Percentiles rank a stretch among this genome's conserved stretches.
Conservation (phyloP, 2,797 vertebrate species). For the Tokudaia tokunoshimensis region DNA sequence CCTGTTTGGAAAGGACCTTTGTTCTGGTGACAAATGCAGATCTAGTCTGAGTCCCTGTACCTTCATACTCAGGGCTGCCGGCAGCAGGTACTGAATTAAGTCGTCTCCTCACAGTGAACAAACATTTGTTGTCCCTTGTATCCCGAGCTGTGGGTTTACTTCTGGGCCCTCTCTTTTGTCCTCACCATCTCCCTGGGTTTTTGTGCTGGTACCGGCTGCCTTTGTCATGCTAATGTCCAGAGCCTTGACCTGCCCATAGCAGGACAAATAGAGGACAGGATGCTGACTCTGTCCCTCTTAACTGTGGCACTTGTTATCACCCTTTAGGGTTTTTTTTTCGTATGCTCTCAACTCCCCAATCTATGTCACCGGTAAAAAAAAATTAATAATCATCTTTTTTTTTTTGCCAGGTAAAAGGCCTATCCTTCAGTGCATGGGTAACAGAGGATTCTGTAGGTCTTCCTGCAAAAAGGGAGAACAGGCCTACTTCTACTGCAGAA, state of each 20-base stretch:
- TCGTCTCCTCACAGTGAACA: background rate
- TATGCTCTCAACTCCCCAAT: background rate
- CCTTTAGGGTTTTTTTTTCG: background rate
- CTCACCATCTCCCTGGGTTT: background rate
- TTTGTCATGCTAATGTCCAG: background rate
- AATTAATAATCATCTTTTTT: background rate
- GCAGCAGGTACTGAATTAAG: background rate
- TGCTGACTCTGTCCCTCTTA: background rate
- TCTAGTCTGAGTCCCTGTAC: too few species aligned
- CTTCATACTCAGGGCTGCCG: background rate
- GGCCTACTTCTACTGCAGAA: conserved; percentile 70
- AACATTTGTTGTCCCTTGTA: background rate
- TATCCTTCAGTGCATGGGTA: conserved; percentile 64
- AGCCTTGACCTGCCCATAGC: background rate
- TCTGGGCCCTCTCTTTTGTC: background rate
- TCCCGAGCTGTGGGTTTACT: background rate
- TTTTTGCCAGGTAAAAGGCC: conserved; percentile 56
- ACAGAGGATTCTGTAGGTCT: conserved; percentile 68
- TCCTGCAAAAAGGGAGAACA: conserved; percentile 72
- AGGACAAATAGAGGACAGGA: background rate
- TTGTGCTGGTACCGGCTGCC: too few species aligned
- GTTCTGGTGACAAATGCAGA: background rate
- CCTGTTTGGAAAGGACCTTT: background rate
- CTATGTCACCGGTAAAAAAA: background rate
- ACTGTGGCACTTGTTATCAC: background rate